Evolutionary conservation across 1,140 invertebrate genomes (phyloP).

Genomic region (Drosophila gunungcola): DNA sequence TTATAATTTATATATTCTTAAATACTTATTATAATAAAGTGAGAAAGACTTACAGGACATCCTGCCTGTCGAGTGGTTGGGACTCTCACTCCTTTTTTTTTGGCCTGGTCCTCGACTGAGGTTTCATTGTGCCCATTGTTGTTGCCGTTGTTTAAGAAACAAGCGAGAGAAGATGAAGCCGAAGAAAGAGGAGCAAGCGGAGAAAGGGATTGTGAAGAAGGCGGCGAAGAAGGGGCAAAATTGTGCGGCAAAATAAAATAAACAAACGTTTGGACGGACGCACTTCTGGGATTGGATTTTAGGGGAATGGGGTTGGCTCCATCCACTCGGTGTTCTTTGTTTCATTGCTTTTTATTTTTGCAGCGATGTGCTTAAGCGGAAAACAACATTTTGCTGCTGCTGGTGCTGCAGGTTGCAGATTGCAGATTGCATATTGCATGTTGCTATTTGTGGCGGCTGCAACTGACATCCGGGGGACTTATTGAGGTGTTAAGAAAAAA

Average conservation of each 20-base stretch:
- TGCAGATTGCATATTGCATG: conserved; percentile 21
- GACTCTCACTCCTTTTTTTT: background rate
- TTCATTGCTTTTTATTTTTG: conserved; percentile 1
- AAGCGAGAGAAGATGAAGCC: background rate
- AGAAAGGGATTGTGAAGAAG: background rate
- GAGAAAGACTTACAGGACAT: background rate
- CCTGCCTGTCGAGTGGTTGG: background rate
- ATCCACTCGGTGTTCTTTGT: conserved; percentile 17
- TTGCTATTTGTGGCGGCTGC: conserved; percentile 24
- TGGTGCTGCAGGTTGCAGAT: conserved; percentile 30
- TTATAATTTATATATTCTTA: too few relatives aligned
- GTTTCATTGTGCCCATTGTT: conserved; percentile 32
- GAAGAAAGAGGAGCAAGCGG: background rate
- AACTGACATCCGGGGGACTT: conserved; percentile 41
- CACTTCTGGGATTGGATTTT: conserved; percentile 50
- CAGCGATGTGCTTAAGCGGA: conserved; percentile 78
- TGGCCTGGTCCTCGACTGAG: conserved; percentile 37
- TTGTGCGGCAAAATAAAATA: conserved; percentile 63
- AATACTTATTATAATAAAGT: too few relatives aligned
- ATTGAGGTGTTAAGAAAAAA: conserved; percentile 69
- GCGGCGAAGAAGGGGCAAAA: conserved; percentile 15
- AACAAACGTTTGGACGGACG: conserved; percentile 35
- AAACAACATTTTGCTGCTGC: conserved; percentile 70
- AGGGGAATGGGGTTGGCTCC: conserved; percentile 9
- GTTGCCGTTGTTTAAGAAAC: conserved; percentile 38